phyloP scores from a whole-genome alignment of 2,888 invertebrate genomes.

The Crematogaster levior region DNA sequence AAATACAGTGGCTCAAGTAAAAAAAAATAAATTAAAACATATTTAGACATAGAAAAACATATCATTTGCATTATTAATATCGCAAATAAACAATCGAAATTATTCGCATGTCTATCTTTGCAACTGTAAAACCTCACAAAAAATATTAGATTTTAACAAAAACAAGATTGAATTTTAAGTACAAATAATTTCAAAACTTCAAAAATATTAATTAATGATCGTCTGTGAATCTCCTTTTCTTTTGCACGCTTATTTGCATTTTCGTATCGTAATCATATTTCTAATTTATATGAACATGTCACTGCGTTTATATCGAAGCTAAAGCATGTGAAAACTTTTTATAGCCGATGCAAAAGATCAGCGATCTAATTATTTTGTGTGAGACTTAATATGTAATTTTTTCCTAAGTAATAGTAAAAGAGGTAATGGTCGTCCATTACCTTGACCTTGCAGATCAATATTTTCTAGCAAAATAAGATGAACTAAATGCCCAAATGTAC shows the following conservation, averaged over 20 bases:
- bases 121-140: neutral
- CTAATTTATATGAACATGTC: neutral
- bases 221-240: neutral
- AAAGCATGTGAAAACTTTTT: neutral
- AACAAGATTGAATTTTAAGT: neutral
- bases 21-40: neutral
- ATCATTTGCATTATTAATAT: neutral
- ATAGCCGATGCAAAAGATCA: neutral
- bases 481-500: constrained; percentile 18
- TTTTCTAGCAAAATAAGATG: neutral
- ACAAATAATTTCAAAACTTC: neutral
- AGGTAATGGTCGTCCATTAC: neutral
- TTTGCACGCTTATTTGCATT: neutral
- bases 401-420: too few species aligned
- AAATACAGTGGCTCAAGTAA: neutral
- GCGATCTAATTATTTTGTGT: neutral
- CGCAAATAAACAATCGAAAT: neutral
- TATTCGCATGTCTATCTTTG: neutral
- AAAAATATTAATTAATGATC: neutral
- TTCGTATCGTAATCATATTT: neutral
- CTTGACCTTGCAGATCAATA: neutral
- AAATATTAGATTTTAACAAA: neutral
- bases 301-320: neutral
- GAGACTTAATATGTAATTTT: neutral
- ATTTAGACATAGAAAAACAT: neutral